Conservation (phyloP, 2,888 invertebrate genomes). For the Pristionchus mayeri region DNA sequence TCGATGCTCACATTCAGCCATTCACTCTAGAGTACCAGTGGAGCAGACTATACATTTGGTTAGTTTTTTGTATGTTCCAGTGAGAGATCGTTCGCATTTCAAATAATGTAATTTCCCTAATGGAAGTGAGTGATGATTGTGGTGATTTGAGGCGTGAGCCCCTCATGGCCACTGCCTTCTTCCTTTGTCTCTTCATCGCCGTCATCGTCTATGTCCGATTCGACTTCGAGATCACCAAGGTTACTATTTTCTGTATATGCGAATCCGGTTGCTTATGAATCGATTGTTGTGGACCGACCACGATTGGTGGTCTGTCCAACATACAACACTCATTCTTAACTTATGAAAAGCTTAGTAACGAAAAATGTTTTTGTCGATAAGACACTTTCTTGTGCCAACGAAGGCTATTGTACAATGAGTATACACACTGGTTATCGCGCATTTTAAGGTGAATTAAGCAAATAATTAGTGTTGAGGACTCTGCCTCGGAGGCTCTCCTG, state of each 20-base stretch:
- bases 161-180: conserved; percentile 88
- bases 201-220: conserved; percentile 94
- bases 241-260: conserved; percentile 56
- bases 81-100: too few relatives aligned
- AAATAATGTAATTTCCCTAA: neutral
- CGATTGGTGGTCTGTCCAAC: too few relatives aligned
- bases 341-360: too few relatives aligned
- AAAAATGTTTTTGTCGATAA: neutral
- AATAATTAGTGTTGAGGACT: neutral
- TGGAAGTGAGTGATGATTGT: neutral
- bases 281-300: too few relatives aligned
- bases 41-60: conserved; percentile 27
- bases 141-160: conserved; percentile 82
- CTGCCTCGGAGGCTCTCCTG: conserved; percentile 14
- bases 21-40: conserved; percentile 79
- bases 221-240: conserved; percentile 90
- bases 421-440: too few relatives aligned
- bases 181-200: conserved; percentile 90
- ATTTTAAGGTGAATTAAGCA: too few relatives aligned
- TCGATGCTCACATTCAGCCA: conserved; percentile 96
- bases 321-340: too few relatives aligned
- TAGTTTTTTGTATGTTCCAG: neutral
- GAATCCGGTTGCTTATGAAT: too few relatives aligned
- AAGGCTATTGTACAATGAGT: too few relatives aligned
- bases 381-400: too few relatives aligned